Percentiles rank a stretch among this genome's conserved stretches.
phyloP scores from a whole-genome alignment of 2,797 vertebrate genomes.

The Semotilus atromaculatus region DNA sequence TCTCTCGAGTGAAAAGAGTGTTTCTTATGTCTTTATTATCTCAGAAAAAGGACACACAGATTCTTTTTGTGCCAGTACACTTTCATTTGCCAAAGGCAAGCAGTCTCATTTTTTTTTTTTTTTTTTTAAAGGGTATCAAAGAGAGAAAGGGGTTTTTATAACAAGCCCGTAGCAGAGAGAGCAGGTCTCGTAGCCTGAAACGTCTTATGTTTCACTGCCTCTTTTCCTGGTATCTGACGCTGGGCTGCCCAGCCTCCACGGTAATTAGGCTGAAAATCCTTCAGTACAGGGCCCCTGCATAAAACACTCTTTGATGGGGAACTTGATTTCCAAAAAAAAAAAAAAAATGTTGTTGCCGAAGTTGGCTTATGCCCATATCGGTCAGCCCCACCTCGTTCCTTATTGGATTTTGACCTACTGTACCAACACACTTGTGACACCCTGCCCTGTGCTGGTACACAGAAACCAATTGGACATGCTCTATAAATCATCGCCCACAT shows the following conservation, averaged over 20 bases:
- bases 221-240: constrained; percentile 50
- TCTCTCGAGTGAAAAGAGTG: constrained; percentile 50
- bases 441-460: constrained; percentile 71
- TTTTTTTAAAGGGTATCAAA: constrained; percentile 42
- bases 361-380: constrained; percentile 62
- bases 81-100: constrained; percentile 49
- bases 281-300: constrained; percentile 48
- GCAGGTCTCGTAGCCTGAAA: constrained; percentile 49
- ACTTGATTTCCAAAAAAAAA: constrained; percentile 65
- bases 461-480: constrained; percentile 75
- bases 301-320: constrained; percentile 71
- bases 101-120: constrained; percentile 5
- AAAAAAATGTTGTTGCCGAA: constrained; percentile 54
- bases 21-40: constrained; percentile 57
- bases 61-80: constrained; percentile 46
- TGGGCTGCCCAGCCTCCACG: constrained; percentile 47
- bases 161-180: constrained; percentile 37
- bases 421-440: constrained; percentile 72
- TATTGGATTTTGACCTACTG: constrained; percentile 72
- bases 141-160: constrained; percentile 42
- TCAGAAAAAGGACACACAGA: constrained; percentile 42
- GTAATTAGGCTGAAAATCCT: constrained; percentile 55
- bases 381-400: constrained; percentile 60
- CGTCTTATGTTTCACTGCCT: constrained; percentile 55
- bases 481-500: constrained; percentile 78